Conservation (phyloP, 30 jellyfish, hydroid and myxozoan species). For the Hydractinia echinata region DNA sequence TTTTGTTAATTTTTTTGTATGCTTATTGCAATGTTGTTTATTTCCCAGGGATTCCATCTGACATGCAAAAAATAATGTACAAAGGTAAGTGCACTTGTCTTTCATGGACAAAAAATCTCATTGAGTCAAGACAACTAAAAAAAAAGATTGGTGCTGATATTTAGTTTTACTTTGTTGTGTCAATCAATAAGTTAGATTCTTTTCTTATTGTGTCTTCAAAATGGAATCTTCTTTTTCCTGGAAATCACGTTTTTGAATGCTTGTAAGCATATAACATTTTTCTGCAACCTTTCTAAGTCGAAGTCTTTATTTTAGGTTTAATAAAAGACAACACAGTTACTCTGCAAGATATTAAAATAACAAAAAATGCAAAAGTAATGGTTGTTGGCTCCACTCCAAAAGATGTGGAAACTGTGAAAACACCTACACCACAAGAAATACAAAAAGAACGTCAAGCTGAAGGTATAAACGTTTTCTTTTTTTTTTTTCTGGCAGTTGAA, state of each 20-base stretch:
- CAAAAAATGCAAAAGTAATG: constrained; percentile 68
- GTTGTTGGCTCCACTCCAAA: constrained; percentile 79
- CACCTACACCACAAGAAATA: constrained; percentile 51
- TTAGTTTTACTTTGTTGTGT: background rate
- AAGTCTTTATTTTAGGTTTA: constrained; percentile 30
- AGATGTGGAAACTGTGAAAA: constrained; percentile 60
- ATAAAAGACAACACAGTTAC: constrained; percentile 55
- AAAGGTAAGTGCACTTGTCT: constrained; percentile 38
- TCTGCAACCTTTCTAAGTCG: too few relatives aligned
- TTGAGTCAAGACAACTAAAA: too few relatives aligned
- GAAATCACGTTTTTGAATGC: too few relatives aligned
- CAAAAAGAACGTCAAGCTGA: constrained; percentile 25
- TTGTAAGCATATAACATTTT: too few relatives aligned
- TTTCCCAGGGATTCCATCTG: constrained; percentile 58
- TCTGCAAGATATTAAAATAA: constrained; percentile 40
- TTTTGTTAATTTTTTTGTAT: too few relatives aligned
- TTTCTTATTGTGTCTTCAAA: background rate
- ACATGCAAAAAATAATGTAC: constrained; percentile 69
- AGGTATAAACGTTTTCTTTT: background rate
- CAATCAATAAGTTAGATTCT: background rate
- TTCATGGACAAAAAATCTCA: too few relatives aligned
- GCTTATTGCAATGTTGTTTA: background rate
- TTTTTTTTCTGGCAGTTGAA: too few relatives aligned
- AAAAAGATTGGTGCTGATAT: too few relatives aligned
- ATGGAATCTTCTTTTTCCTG: background rate